Evolutionary conservation across 2,113 vertebrate species (phyloP).

Genomic region (Hemibagrus wyckioides): DNA sequence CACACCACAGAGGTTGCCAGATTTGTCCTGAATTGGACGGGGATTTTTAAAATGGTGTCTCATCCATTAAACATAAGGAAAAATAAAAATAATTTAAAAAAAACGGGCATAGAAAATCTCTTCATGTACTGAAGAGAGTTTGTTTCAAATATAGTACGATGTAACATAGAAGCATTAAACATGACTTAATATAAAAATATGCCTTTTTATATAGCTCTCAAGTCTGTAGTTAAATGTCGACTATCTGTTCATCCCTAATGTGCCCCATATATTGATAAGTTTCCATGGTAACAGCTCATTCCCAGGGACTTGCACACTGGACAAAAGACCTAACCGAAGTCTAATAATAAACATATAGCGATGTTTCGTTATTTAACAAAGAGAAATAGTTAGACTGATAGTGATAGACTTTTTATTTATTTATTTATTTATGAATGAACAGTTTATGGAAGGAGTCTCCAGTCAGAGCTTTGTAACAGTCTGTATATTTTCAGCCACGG

Average conservation of each 20-base stretch:
- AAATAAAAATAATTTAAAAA: not conserved
- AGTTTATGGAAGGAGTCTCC: not conserved
- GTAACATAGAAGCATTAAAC: not conserved
- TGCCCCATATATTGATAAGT: not conserved
- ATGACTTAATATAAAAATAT: not conserved
- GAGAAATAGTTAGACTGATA: not conserved
- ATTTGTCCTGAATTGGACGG: not conserved
- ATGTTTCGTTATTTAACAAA: not conserved
- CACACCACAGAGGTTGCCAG: not conserved
- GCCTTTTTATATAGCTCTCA: not conserved
- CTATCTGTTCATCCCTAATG: no score
- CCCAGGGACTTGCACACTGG: not conserved
- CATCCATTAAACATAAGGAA: not conserved
- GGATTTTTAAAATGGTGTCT: not conserved
- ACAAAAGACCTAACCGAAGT: not conserved
- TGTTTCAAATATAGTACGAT: not conserved
- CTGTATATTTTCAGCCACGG: slow-evolving; percentile 12
- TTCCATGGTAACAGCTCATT: not conserved
- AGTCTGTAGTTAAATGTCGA: no score
- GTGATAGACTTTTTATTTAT: no score
- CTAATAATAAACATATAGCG: not conserved
- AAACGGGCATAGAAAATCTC: not conserved
- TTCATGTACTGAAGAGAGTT: not conserved
- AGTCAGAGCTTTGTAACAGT: slow-evolving; percentile 8
- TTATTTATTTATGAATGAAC: not conserved